phyloP scores from a whole-genome alignment of 1,140 invertebrate species.

The Schmidtea mediterranea region DNA sequence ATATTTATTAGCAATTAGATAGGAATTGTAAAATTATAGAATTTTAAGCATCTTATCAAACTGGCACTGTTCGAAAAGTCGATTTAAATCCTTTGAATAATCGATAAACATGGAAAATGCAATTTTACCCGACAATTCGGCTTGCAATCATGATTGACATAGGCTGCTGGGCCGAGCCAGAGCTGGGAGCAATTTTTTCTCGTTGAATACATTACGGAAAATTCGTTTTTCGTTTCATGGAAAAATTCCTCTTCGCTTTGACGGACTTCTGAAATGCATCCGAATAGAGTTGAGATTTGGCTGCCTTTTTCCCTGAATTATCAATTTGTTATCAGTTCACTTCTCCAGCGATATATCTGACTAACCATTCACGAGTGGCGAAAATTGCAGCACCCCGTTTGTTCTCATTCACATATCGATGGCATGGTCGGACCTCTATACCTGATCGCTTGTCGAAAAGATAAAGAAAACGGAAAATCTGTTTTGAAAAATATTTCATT shows the following conservation, averaged over 20 bases:
- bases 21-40: no score
- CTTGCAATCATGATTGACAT: slow-evolving; percentile 6
- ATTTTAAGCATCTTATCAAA: no score
- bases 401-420: neutral
- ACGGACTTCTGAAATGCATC: slow-evolving; percentile 2
- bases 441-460: slow-evolving; percentile 4
- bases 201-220: slow-evolving; percentile 6
- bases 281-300: neutral
- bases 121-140: slow-evolving; percentile 3
- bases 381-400: slow-evolving; percentile 1
- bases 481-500: neutral
- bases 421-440: neutral
- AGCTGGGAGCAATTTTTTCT: slow-evolving; percentile 6
- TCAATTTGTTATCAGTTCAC: no score
- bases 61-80: no score
- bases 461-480: slow-evolving; percentile 2
- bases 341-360: no score
- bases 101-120: neutral
- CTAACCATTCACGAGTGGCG: slow-evolving; percentile 1
- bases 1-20: no score
- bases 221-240: slow-evolving; percentile 1
- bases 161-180: slow-evolving; percentile 5
- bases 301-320: slow-evolving; percentile 1
- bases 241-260: slow-evolving; percentile 4
- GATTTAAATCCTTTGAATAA: no score